Evolutionary conservation across 1,140 invertebrate species (phyloP).

Genomic region (Gyrodactylus bullatarudis): DNA sequence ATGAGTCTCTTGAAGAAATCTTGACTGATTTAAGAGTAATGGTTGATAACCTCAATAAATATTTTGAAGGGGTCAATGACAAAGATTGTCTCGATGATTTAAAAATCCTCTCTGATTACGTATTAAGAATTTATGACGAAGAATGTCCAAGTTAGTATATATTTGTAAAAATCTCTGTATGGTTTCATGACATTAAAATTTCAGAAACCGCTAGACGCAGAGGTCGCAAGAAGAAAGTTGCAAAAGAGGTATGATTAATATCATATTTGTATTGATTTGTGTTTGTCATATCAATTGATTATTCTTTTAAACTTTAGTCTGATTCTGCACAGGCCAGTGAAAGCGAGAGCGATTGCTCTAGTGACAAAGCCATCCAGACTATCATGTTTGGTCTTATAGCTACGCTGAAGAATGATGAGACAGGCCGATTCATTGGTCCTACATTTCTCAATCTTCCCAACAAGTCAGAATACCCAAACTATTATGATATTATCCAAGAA

Average conservation of each 20-base stretch:
- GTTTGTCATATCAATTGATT: no score
- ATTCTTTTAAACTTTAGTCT: no score
- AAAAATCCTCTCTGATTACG: background rate
- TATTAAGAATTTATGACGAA: background rate
- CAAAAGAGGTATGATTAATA: no score
- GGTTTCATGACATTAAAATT: no score
- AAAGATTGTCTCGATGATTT: background rate
- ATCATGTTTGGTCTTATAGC: background rate
- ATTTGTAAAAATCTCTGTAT: no score
- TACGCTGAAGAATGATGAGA: background rate
- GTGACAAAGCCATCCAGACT: background rate
- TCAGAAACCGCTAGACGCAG: no score
- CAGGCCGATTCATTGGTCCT: background rate
- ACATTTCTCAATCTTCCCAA: slow-evolving; percentile 13
- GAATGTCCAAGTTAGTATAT: no score
- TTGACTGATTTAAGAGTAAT: background rate
- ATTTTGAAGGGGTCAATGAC: background rate
- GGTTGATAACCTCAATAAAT: background rate
- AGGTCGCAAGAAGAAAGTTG: no score
- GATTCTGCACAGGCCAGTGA: background rate
- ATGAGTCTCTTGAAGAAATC: background rate
- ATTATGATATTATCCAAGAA: slow-evolving; percentile 18
- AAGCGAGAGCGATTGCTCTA: background rate
- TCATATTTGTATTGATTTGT: no score
- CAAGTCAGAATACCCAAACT: slow-evolving; percentile 24